Conservation (phyloP, 2,797 vertebrate species). For the Peromyscus attwateri region DNA sequence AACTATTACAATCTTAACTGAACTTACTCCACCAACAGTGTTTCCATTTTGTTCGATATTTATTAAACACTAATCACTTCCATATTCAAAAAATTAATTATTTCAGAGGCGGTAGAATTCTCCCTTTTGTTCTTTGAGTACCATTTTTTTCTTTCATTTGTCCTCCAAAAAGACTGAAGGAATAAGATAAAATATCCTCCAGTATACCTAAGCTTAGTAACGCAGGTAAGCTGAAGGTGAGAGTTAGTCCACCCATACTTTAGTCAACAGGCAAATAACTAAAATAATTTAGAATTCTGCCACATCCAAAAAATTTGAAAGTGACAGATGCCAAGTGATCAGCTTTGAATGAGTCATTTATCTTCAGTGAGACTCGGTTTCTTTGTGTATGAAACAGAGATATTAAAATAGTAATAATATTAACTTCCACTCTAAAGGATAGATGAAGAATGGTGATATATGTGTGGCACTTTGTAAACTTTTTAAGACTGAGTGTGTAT, state of each 20-base stretch:
- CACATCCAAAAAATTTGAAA: not conserved
- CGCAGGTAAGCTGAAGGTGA: not conserved
- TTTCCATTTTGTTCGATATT: not conserved
- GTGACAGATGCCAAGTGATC: not conserved
- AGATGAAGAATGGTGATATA: not conserved
- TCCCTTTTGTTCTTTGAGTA: not conserved
- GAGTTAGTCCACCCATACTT: not conserved
- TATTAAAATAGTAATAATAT: conserved; percentile 40
- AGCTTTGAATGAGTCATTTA: not conserved
- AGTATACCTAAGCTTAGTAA: conserved; percentile 18
- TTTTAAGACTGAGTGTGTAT: not conserved
- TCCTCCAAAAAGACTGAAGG: not conserved
- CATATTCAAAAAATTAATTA: conserved; percentile 18
- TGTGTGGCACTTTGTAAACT: not conserved
- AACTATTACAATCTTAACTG: conserved; percentile 29
- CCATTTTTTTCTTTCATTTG: not conserved
- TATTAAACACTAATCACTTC: conserved; percentile 13
- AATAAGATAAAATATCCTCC: not conserved
- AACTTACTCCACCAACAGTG: not conserved
- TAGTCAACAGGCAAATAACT: not conserved
- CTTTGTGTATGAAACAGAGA: not conserved
- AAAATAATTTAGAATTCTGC: conserved; percentile 50
- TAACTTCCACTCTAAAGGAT: not conserved
- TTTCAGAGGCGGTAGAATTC: not conserved
- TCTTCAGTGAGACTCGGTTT: not conserved